These are phyloP conservation scores for Adela reaumurella DNA, from an alignment of 2,888 invertebrate species.

Conservation along the genomic window DNA sequence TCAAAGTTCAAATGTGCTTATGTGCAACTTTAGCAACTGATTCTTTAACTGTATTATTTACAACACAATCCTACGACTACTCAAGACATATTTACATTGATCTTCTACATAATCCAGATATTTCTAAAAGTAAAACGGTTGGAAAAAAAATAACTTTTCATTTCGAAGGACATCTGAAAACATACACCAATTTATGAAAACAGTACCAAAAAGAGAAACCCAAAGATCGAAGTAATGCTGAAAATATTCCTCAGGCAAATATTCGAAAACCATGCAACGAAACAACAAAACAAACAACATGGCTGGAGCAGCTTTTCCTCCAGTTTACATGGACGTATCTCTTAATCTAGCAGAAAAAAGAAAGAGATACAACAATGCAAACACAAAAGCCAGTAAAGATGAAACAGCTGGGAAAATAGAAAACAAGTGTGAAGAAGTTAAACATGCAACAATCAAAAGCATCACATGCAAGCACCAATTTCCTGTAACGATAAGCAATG, in stretches of 20 bases:
- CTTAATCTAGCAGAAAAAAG: too few species aligned
- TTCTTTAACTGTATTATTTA: constrained; percentile 3
- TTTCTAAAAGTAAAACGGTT: constrained; percentile 4
- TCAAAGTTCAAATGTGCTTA: constrained; percentile 14
- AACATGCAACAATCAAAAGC: neutral
- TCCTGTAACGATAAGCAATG: neutral
- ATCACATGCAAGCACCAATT: neutral
- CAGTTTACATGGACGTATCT: too few species aligned
- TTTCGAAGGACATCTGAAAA: constrained; percentile 14
- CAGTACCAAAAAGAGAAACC: constrained; percentile 3
- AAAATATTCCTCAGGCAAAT: too few species aligned
- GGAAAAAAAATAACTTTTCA: neutral
- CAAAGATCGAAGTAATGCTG: constrained; percentile 5
- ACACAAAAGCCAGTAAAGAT: neutral
- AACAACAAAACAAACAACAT: neutral
- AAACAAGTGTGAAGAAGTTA: neutral
- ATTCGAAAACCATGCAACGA: neutral
- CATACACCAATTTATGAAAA: constrained; percentile 17
- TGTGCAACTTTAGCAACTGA: neutral
- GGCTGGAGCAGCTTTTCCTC: too few species aligned
- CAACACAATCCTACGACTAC: constrained; percentile 1
- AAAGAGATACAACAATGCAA: neutral
- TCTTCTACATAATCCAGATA: neutral
- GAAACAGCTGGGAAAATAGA: neutral
- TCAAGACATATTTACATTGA: constrained; percentile 2